A percentile compares a stretch with the other conserved stretches of the same genome.
These are phyloP conservation scores for Candoia aspera DNA, from an alignment of 2,113 vertebrate genomes.

Conservation along the genomic window DNA sequence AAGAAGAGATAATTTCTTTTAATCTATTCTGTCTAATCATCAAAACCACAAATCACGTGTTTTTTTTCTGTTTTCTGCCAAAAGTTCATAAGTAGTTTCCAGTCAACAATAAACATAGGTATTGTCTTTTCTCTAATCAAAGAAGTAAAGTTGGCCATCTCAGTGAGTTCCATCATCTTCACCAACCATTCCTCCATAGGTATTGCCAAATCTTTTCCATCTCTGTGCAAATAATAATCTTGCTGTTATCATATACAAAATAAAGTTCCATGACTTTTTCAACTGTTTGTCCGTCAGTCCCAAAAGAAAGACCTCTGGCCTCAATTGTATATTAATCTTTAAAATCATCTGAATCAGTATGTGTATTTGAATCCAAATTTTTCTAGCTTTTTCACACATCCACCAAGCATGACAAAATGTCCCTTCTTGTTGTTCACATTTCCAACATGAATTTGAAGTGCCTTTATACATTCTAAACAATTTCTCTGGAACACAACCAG, in stretches of 20 bases:
- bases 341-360: background rate
- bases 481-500: background rate
- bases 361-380: background rate
- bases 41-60: background rate
- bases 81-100: background rate
- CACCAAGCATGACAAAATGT: background rate
- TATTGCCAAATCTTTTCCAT: too few relatives aligned
- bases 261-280: background rate
- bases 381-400: background rate
- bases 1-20: too few relatives aligned
- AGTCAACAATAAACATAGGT: background rate
- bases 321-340: background rate
- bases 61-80: background rate
- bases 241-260: too few relatives aligned
- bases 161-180: too few relatives aligned
- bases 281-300: background rate
- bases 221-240: too few relatives aligned
- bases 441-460: background rate
- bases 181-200: too few relatives aligned
- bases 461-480: background rate
- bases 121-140: background rate
- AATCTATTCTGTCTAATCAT: background rate
- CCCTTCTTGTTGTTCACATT: background rate
- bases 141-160: background rate
- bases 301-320: background rate